Evolutionary conservation across 2,888 invertebrate genomes (phyloP).

Genomic region (Allolobophora icterica): DNA sequence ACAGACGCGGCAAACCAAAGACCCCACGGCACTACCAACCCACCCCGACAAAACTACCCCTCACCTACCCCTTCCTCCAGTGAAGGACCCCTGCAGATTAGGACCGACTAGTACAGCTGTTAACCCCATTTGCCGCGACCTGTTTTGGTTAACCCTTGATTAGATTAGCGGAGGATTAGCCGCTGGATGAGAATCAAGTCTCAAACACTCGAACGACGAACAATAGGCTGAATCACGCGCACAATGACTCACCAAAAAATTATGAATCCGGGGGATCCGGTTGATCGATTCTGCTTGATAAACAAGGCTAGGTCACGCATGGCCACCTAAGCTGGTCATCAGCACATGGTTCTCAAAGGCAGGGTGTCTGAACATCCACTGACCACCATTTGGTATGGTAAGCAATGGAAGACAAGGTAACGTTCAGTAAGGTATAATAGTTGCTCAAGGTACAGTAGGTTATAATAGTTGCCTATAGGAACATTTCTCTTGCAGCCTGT

Average conservation of each 20-base stretch:
- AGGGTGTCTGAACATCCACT: not conserved
- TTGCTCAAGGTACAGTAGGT: too few relatives aligned
- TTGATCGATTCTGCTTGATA: not conserved
- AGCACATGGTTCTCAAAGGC: not conserved
- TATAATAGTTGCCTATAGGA: too few relatives aligned
- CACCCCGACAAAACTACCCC: not conserved
- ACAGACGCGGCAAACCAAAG: not conserved
- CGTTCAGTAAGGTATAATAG: too few relatives aligned
- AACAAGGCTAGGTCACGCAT: not conserved
- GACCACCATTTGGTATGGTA: too few relatives aligned
- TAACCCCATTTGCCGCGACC: not conserved
- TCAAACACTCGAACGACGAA: not conserved
- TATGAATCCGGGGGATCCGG: not conserved
- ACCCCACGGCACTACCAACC: not conserved
- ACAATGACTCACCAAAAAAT: not conserved
- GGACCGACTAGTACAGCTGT: constrained; percentile 17
- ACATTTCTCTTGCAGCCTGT: too few relatives aligned
- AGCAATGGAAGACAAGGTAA: too few relatives aligned
- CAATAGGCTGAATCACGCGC: not conserved
- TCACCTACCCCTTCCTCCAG: not conserved
- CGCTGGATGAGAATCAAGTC: not conserved
- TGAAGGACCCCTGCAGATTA: not conserved
- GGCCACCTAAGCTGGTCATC: not conserved
- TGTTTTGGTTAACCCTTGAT: not conserved
- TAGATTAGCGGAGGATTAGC: not conserved